Percentiles rank a stretch among this genome's conserved stretches.
phyloP scores from a whole-genome alignment of 2,888 invertebrate genomes.

The Cinara cedri region DNA sequence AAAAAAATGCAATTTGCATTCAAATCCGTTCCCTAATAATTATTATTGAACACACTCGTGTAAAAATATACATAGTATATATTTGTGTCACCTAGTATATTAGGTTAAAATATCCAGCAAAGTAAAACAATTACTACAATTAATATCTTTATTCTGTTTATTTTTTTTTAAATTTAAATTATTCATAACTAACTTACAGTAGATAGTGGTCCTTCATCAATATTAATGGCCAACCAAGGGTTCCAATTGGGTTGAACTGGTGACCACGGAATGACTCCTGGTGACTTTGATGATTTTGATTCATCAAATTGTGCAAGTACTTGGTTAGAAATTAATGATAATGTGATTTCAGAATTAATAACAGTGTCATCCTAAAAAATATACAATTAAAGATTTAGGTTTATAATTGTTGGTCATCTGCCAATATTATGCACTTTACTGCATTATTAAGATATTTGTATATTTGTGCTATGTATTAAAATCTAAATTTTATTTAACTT shows the following conservation, averaged over 20 bases:
- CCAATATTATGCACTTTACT: too few relatives aligned
- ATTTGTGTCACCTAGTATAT: too few relatives aligned
- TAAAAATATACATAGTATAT: too few relatives aligned
- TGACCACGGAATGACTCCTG: slow-evolving; percentile 92
- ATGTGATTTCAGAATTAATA: slow-evolving; percentile 60
- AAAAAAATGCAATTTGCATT: too few relatives aligned
- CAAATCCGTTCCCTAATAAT: too few relatives aligned
- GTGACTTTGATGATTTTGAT: slow-evolving; percentile 67
- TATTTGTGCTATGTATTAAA: too few relatives aligned
- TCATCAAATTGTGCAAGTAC: slow-evolving; percentile 72
- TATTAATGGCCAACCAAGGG: slow-evolving; percentile 94
- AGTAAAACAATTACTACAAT: too few relatives aligned
- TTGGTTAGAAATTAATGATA: slow-evolving; percentile 67
- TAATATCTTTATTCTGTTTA: too few relatives aligned
- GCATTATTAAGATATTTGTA: too few relatives aligned
- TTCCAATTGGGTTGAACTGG: slow-evolving; percentile 97
- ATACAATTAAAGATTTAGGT: background rate
- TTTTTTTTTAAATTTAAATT: background rate
- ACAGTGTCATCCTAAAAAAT: slow-evolving; percentile 15
- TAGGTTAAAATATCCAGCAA: too few relatives aligned
- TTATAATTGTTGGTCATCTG: background rate
- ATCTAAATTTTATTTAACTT: too few relatives aligned
- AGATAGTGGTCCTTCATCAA: slow-evolving; percentile 89
- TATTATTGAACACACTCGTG: too few relatives aligned
- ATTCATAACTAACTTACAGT: slow-evolving; percentile 61